Evolutionary conservation across 2,888 invertebrate genomes (phyloP).

Genomic region (Clepsis dumicolana): DNA sequence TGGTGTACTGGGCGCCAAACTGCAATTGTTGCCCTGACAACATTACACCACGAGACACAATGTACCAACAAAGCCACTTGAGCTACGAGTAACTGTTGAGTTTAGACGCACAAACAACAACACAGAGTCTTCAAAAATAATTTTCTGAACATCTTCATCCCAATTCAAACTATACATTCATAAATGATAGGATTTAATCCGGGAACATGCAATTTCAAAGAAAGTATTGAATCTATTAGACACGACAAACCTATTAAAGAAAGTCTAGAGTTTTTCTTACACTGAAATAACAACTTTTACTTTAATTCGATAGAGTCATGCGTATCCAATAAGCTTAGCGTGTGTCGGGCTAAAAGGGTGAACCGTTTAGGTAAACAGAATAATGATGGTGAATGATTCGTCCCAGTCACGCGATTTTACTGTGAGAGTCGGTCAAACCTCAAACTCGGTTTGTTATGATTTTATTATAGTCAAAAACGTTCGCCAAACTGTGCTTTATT

Average conservation of each 20-base stretch:
- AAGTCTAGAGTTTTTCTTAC: background rate
- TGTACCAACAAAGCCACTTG: too few relatives aligned
- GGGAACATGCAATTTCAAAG: background rate
- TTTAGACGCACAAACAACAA: too few relatives aligned
- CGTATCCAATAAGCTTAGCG: constrained; percentile 30
- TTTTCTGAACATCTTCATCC: too few relatives aligned
- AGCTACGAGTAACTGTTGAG: too few relatives aligned
- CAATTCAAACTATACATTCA: too few relatives aligned
- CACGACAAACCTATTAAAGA: background rate
- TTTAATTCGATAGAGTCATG: constrained; percentile 33
- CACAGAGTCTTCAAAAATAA: too few relatives aligned
- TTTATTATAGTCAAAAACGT: background rate
- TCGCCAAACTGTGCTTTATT: too few relatives aligned
- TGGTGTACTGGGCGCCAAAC: too few relatives aligned
- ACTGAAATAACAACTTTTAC: constrained; percentile 28
- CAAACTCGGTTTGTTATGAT: constrained; percentile 22
- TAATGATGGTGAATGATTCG: constrained; percentile 39
- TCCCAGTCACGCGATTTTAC: constrained; percentile 36
- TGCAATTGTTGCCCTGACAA: too few relatives aligned
- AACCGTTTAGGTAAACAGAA: constrained; percentile 40
- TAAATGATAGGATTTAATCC: too few relatives aligned
- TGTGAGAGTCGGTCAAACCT: constrained; percentile 17
- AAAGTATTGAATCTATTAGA: background rate
- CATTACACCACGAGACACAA: too few relatives aligned
- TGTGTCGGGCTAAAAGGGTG: constrained; percentile 39